Evolutionary conservation across 2,797 vertebrate genomes (phyloP).

Genomic region (Falco peregrinus): DNA sequence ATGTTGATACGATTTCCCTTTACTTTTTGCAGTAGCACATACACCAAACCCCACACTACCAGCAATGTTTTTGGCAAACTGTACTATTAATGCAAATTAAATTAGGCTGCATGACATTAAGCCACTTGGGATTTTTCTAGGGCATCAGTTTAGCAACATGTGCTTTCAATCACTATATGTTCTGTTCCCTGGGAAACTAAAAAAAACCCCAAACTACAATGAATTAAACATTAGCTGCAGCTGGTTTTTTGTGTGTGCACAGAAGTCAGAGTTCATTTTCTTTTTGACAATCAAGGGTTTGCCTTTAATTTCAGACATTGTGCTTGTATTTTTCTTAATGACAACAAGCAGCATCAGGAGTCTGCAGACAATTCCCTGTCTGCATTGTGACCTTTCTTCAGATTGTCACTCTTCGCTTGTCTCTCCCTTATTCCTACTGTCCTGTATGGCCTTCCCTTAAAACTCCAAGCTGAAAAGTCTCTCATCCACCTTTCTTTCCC

Average conservation of each 20-base stretch:
- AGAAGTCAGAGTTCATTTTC: constrained; percentile 49
- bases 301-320: background rate
- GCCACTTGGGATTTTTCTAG: constrained; percentile 68
- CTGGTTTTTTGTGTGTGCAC: background rate
- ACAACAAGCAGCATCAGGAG: background rate
- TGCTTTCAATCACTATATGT: constrained; percentile 76
- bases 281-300: constrained; percentile 36
- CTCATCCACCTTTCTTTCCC: background rate
- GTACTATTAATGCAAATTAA: constrained; percentile 60
- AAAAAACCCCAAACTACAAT: background rate
- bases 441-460: background rate
- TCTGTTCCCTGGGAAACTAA: constrained; percentile 67
- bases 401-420: background rate
- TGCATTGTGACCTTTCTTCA: background rate
- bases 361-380: background rate
- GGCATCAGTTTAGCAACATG: constrained; percentile 69
- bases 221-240: constrained; percentile 58
- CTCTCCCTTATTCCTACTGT: background rate
- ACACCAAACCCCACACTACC: constrained; percentile 54
- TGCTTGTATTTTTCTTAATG: constrained; percentile 39
- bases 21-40: constrained; percentile 9
- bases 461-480: background rate
- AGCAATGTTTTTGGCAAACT: constrained; percentile 61
- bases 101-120: constrained; percentile 65
- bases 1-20: background rate